Conservation (phyloP, 2,797 vertebrate genomes). For the Pteropus rufus region DNA sequence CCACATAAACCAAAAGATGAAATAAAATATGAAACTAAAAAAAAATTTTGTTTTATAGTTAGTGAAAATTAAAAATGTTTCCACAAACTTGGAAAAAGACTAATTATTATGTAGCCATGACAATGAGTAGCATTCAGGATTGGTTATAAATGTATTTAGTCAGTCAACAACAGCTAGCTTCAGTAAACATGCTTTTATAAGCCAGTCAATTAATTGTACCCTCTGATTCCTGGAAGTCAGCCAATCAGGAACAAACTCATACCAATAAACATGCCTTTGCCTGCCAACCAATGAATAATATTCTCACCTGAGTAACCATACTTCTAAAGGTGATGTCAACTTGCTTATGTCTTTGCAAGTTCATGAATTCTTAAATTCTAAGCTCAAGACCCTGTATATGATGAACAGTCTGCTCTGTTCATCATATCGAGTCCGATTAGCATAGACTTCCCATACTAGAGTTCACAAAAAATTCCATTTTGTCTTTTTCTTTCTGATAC, state of each 20-base stretch:
- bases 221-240: background rate
- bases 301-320: background rate
- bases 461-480: background rate
- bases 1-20: background rate
- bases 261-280: background rate
- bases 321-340: background rate
- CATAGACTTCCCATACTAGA: background rate
- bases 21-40: background rate
- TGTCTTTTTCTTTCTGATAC: background rate
- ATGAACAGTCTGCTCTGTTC: background rate
- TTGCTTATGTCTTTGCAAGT: background rate
- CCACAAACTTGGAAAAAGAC: background rate
- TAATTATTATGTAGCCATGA: too few relatives aligned
- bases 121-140: background rate
- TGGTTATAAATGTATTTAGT: background rate
- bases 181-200: background rate
- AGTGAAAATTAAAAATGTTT: background rate
- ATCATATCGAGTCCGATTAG: background rate
- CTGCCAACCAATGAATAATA: background rate
- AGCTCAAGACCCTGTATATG: background rate
- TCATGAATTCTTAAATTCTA: background rate
- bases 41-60: background rate
- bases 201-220: background rate
- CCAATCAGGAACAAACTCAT: background rate
- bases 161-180: background rate